Evolutionary conservation across 2,113 vertebrate species (phyloP).

Genomic region (Entomyzon cyanotis): DNA sequence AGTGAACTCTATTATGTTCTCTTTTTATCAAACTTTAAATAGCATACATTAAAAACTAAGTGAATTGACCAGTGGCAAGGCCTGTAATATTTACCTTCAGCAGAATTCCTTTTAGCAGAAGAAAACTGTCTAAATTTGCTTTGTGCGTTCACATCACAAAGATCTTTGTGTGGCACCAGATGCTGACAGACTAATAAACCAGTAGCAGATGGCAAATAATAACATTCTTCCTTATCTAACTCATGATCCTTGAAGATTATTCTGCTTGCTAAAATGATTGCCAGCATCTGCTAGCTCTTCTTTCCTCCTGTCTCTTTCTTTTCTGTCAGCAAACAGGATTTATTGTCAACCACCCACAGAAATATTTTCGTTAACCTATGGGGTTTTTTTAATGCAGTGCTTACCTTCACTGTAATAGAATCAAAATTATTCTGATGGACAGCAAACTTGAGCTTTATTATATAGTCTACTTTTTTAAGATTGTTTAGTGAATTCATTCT

Average conservation of each 20-base stretch:
- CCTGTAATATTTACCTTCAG: neutral
- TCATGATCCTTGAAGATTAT: conserved; percentile 38
- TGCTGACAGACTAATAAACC: conserved; percentile 29
- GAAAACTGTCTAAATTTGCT: conserved; percentile 7
- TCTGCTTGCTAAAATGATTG: conserved; percentile 39
- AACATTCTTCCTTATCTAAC: conserved; percentile 55
- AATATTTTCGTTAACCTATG: conserved; percentile 42
- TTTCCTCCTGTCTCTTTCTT: conserved; percentile 51
- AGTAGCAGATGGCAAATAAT: conserved; percentile 52
- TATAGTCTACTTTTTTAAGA: neutral
- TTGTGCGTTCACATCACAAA: neutral
- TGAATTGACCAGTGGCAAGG: conserved; percentile 50
- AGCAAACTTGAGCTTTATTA: conserved; percentile 12
- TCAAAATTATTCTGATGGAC: neutral
- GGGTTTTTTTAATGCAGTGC: conserved; percentile 4
- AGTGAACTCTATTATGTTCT: neutral
- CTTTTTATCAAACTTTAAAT: neutral
- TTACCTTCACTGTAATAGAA: conserved; percentile 16
- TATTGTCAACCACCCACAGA: neutral
- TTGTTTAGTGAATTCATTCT: neutral
- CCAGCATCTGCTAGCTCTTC: conserved; percentile 37
- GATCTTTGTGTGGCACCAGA: conserved; percentile 35
- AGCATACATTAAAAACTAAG: neutral
- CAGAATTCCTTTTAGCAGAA: conserved; percentile 36
- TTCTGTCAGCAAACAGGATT: conserved; percentile 43